phyloP scores from a whole-genome alignment of 2,888 invertebrate genomes.

The Macrosoma leucophasiata region DNA sequence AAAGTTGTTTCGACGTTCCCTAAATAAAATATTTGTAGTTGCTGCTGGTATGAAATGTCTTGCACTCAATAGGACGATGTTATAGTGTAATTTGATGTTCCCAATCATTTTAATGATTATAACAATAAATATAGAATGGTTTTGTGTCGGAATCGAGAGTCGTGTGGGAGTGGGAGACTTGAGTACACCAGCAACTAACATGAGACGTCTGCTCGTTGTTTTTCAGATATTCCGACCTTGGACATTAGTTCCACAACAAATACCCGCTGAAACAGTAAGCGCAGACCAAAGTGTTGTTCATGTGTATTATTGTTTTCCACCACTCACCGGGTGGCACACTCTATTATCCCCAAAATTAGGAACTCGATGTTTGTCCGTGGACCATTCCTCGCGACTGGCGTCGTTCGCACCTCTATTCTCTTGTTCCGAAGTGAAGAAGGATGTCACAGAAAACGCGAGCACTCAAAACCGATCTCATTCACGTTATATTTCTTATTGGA shows the following conservation, averaged over 20 bases:
- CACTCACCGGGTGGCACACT: conserved; percentile 56
- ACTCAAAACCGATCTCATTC: conserved; percentile 52
- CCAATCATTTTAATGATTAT: too few species aligned
- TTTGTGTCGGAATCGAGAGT: too few species aligned
- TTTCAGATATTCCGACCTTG: conserved; percentile 74
- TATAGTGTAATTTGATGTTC: too few species aligned
- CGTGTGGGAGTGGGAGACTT: conserved; percentile 45
- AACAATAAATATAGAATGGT: too few species aligned
- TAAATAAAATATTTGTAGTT: too few species aligned
- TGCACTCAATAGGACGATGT: too few species aligned
- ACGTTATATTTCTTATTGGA: conserved; percentile 47
- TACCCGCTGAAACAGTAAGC: conserved; percentile 73
- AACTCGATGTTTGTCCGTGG: conserved; percentile 35
- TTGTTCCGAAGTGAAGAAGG: conserved; percentile 19
- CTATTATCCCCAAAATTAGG: conserved; percentile 38
- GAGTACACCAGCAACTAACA: conserved; percentile 61
- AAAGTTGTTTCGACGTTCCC: too few species aligned
- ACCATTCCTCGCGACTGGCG: conserved; percentile 39
- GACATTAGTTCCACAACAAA: conserved; percentile 71
- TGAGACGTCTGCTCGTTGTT: conserved; percentile 67
- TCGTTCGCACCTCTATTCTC: conserved; percentile 37
- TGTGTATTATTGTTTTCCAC: conserved; percentile 70
- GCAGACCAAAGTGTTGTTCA: conserved; percentile 66
- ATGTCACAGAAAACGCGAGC: conserved; percentile 33
- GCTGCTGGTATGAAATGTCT: too few species aligned